Conservation (phyloP, 2,113 vertebrate genomes). For the Poecilia latipinna region DNA sequence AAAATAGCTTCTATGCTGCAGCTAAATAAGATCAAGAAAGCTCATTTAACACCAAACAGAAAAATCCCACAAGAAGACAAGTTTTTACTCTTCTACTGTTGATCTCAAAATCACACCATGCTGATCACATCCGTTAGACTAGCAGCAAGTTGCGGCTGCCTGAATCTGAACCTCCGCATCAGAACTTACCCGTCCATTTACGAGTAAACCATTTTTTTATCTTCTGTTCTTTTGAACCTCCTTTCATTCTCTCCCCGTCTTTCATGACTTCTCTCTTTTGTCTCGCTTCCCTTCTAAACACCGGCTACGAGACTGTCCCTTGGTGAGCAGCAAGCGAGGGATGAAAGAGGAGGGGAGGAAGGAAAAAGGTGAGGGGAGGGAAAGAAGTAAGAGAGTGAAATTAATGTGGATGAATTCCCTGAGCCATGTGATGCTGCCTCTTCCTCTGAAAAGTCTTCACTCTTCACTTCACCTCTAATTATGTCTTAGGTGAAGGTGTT, state of each 20-base stretch:
- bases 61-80: constrained; percentile 34
- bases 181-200: constrained; percentile 58
- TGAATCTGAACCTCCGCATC: constrained; percentile 6
- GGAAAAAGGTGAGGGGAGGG: constrained; percentile 41
- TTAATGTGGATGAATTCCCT: constrained; percentile 41
- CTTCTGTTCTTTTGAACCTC: constrained; percentile 60
- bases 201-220: constrained; percentile 44
- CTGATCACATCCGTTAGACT: constrained; percentile 10
- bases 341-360: constrained; percentile 48
- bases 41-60: constrained; percentile 22
- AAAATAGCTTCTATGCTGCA: not conserved
- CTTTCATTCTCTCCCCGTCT: constrained; percentile 55
- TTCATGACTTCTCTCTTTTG: constrained; percentile 44
- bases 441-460: constrained; percentile 12
- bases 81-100: constrained; percentile 41
- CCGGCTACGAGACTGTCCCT: constrained; percentile 64
- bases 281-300: constrained; percentile 22
- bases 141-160: constrained; percentile 5
- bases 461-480: not conserved
- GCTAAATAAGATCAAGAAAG: constrained; percentile 23
- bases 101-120: constrained; percentile 24
- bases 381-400: constrained; percentile 30
- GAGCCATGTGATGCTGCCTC: constrained; percentile 30
- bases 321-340: constrained; percentile 49
- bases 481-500: constrained; percentile 8